Base-by-base conservation (phyloP, 2,888 invertebrate genomes). In the Thyatira batis region DNA sequence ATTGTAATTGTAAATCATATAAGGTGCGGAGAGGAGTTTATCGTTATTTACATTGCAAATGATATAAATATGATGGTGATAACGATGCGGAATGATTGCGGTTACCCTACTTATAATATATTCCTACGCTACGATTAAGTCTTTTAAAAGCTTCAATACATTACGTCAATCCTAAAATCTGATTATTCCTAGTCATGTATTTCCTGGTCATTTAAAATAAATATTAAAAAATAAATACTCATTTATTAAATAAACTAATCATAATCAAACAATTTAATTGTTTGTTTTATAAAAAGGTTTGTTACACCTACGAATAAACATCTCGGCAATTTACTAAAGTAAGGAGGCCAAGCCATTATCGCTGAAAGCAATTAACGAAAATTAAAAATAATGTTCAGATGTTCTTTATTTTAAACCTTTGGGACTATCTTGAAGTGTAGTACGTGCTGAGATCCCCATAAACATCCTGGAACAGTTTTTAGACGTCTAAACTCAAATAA, bases 61-160 rank as follows among this genome's bases (percentile, higher is more conserved):
- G 79, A 88, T 86, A 87, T 81, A 78, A 82, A 83, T 78, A 77
- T 77, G 78, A 83, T 82, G 75, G 65, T 76, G 87, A 89, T 87
- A 88, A 86, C 69, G 70, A 67, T 78, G 75, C 77, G 74, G 73
- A 51, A 64, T 48, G 60, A 60, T 65, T 61, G 58, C 55, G 48
- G 44, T 23, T 21, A 30, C 50, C 54, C 51, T 57, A 53, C 55
- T 53, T 45, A 55, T 43, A 27, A 13, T 17, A 2, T 17, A 10
- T 9, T 17, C 9, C 2, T 27, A 17, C 13, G 13, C 27, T 9
- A 48, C 25, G 48, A 9, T 11, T 28, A 1, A 13, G 39, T 39
- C 2, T 17, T 17, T 8, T 6, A 8, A 39, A 39, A 39, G 39
- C 17, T 39, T 17, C 13, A 39, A 17, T 17, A n/a, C n/a, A n/a